Evolutionary conservation across 2,113 vertebrate species (phyloP), one percentile per base, ranked within the genome.

Genomic region (Myrmecophaga tridactyla): DNA sequence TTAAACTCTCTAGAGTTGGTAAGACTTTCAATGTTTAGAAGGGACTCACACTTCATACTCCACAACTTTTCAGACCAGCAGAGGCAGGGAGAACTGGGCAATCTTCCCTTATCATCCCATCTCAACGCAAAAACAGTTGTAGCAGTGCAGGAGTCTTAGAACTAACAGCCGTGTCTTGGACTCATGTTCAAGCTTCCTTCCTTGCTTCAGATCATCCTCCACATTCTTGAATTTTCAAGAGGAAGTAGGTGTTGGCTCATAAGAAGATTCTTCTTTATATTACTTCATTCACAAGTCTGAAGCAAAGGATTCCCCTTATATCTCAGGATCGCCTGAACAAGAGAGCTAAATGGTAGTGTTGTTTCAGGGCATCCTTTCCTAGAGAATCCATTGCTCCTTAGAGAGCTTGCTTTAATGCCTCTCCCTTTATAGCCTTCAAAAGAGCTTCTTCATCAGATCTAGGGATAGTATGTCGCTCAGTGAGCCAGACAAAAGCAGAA

Each of bases 401-500:
- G 14, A 81, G 25, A 65, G 6, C 70, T 39, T 43, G 51, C 73
- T 58, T 88, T 31, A 39, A 69, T 53, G 23, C 15, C 9, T 73
- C 73, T 96, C 27, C 41, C 23, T 83, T 89, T 72, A 72, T 1
- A 88, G 76, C 36, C 69, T 69, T 39, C 3, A 1, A 65, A 85
- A 89, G 11, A 31, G 48, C 36, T 77, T 83, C 73, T 46, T 88
- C 53, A 82, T 92, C 89, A 95, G 87, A 87, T 81, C 96, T 56
- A 92, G 93, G 90, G 76, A 82, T 13, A n/a, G 29, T 72, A 17
- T 83, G 63, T 92, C 90, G 51, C 92, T 94, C 92, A 62, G 31
- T 1, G 63, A 96, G 65, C 76, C 88, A 92, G 92, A 95, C 92
- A 80, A 85, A 95, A 92, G 92, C 88, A 91, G 75, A 86, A 46